phyloP scores from a whole-genome alignment of 1,140 invertebrate species.

The Brachionus asplanchnoidis region DNA sequence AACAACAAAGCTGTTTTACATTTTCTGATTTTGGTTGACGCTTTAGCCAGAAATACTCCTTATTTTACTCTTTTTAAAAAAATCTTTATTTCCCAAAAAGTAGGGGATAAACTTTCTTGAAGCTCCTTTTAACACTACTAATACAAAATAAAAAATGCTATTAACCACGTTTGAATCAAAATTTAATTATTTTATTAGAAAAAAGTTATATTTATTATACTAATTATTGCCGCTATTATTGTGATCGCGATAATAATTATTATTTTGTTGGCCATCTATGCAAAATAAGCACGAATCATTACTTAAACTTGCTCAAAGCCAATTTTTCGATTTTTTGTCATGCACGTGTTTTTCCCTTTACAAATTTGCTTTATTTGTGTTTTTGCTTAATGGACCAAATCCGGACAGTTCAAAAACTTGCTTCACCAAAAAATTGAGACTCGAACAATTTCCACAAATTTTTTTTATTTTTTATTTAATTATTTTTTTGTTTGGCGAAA shows the following conservation, averaged over 20 bases:
- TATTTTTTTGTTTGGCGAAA: no score
- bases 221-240: background rate
- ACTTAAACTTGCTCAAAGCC: background rate
- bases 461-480: no score
- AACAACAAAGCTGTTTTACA: no score
- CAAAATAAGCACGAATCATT: background rate
- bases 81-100: no score
- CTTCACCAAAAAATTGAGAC: no score
- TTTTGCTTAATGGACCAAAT: background rate
- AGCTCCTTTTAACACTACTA: no score
- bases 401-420: background rate
- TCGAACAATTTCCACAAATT: no score
- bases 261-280: background rate
- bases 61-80: no score
- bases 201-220: background rate
- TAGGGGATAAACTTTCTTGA: no score
- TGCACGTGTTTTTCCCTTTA: background rate
- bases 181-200: background rate
- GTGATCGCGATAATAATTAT: background rate
- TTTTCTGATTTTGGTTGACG: no score
- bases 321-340: background rate
- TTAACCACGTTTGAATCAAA: background rate
- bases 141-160: background rate
- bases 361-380: background rate
- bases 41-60: no score